Evolutionary conservation across 2,113 vertebrate genomes (phyloP).

Genomic region (Dipodomys spectabilis): DNA sequence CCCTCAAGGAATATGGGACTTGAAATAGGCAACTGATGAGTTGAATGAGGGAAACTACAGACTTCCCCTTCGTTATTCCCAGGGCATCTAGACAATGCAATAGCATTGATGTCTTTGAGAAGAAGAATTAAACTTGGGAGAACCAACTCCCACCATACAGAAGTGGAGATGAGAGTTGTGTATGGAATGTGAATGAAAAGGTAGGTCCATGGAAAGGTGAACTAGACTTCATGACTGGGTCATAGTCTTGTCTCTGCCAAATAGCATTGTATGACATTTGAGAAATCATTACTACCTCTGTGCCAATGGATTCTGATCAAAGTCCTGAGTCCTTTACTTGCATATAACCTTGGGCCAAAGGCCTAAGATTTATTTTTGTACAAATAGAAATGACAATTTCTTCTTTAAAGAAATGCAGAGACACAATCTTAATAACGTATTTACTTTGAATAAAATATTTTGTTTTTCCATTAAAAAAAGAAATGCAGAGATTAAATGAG

Average conservation of each 20-base stretch:
- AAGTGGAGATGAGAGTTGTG: background rate
- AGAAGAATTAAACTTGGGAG: background rate
- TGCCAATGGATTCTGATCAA: background rate
- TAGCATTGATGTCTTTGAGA: background rate
- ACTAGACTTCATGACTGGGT: background rate
- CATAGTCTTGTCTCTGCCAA: background rate
- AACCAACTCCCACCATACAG: background rate
- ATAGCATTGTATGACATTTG: background rate
- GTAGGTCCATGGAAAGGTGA: background rate
- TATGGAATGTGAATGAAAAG: background rate
- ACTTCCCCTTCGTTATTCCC: background rate
- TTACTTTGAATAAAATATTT: too few relatives aligned
- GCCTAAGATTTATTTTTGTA: background rate
- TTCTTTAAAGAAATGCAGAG: background rate
- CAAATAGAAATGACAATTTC: background rate
- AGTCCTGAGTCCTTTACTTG: background rate
- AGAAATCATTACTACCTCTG: slow-evolving; percentile 2
- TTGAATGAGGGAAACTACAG: background rate
- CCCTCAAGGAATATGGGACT: background rate
- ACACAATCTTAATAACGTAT: too few relatives aligned
- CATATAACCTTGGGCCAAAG: background rate
- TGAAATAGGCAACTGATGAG: background rate
- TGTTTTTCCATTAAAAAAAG: background rate
- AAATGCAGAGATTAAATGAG: background rate
- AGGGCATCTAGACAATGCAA: background rate